Percentiles rank a stretch among this genome's conserved stretches.
Evolutionary conservation across 1,140 invertebrate genomes (phyloP).

Genomic region (Trinorchestia longiramus): DNA sequence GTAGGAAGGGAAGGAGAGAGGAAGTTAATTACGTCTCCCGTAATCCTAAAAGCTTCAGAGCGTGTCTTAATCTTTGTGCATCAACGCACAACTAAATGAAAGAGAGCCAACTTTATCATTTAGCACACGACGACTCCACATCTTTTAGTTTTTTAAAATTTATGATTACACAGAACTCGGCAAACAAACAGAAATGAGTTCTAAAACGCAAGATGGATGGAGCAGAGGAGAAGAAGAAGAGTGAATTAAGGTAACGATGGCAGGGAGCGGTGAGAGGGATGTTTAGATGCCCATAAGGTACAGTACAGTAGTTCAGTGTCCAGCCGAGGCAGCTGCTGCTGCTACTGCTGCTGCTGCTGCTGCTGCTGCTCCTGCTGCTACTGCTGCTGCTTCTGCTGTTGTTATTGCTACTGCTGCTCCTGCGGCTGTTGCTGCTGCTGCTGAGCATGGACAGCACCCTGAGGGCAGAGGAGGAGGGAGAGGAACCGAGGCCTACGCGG

Average conservation of each 20-base stretch:
- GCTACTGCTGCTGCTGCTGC: background rate
- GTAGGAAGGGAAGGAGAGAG: background rate
- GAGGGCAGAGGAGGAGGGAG: background rate
- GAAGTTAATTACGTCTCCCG: background rate
- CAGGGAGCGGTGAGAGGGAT: background rate
- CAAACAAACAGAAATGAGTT: background rate
- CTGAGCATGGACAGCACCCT: too few species aligned
- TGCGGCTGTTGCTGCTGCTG: background rate
- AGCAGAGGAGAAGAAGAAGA: background rate
- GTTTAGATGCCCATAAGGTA: background rate
- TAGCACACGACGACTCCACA: background rate
- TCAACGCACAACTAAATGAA: background rate
- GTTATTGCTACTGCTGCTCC: too few species aligned
- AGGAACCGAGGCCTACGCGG: background rate
- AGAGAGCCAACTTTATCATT: background rate
- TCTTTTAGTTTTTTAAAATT: background rate
- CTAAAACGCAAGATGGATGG: background rate
- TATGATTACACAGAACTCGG: background rate
- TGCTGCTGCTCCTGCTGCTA: background rate
- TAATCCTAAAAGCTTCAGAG: too few species aligned
- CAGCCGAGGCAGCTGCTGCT: background rate
- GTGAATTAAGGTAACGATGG: background rate
- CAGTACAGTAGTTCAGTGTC: background rate
- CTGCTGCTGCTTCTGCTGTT: too few species aligned
- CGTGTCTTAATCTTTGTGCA: background rate